Evolutionary conservation across 2,888 invertebrate genomes (phyloP), one percentile per base, ranked within the genome.

Genomic region (Ganaspis brasiliensis): DNA sequence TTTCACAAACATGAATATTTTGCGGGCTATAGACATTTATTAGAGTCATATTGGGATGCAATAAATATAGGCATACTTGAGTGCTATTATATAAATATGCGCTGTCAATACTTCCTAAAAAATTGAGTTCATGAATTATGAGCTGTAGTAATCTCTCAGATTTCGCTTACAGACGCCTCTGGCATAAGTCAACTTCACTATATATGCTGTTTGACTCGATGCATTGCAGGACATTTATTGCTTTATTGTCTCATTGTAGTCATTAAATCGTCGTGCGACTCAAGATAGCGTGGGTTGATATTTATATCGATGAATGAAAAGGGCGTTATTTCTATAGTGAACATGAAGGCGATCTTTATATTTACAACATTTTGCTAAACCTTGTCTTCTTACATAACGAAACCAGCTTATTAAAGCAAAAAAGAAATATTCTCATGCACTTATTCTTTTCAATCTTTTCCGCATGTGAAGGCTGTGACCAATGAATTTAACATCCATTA

Each of bases 231-330:
- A 31, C 57, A 59, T 59, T 59, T 59, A 59, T 59, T 59, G 57
- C 57, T 59, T 59, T 31, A 59, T 59, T 59, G 57, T 59, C 57
- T 57, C 26, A 57, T 57, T 63, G 37, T 63, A 40, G 14, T 40
- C 21, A 24, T 40, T 63, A 63, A 63, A 63, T 57, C 26, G 31
- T 59, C 19, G 24, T 24, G 21, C 14, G 21, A 63, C 24, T 56
- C 21, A 63, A 40, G 40, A 21, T 16, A 61, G 77, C 63, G 74
- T 75, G 61, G 73, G 75, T 63, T 57, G 82, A 76, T 87, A 88
- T 88, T 88, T 87, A 88, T 88, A 87, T 85, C 86, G 87, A 86
- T 88, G 88, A 88, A 76, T 77, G 72, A 70, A 74, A 80, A 79
- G 80, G 79, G 77, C 81, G 82, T 84, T 84, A 83, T 79, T 87